phyloP scores from a whole-genome alignment of 2,888 invertebrate genomes.

The Fragum whitleyi region DNA sequence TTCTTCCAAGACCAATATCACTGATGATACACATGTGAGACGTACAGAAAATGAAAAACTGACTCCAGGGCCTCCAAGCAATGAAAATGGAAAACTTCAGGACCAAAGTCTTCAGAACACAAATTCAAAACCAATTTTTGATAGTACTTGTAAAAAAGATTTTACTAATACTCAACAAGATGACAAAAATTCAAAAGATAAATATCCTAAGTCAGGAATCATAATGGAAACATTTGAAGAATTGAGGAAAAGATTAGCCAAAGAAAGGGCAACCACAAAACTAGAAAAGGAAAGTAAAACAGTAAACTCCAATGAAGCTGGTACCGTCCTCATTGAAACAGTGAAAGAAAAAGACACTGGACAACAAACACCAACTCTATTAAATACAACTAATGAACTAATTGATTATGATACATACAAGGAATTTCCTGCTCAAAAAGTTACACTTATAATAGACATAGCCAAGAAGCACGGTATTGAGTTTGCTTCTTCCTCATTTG shows the following conservation, averaged over 20 bases:
- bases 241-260: slow-evolving; percentile 46
- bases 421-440: slow-evolving; percentile 59
- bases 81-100: too few species aligned
- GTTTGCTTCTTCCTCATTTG: slow-evolving; percentile 65
- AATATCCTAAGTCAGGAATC: slow-evolving; percentile 17
- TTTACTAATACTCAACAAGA: background rate
- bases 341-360: background rate
- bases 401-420: slow-evolving; percentile 57
- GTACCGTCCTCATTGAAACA: too few species aligned
- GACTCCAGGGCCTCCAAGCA: too few species aligned
- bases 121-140: background rate
- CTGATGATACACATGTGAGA: background rate
- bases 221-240: slow-evolving; percentile 58
- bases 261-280: slow-evolving; percentile 46
- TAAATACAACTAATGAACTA: background rate
- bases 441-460: slow-evolving; percentile 60
- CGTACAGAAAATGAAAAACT: too few species aligned
- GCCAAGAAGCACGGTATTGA: slow-evolving; percentile 64
- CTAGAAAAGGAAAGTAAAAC: slow-evolving; percentile 35
- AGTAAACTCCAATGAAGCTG: background rate
- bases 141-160: background rate
- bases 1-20: background rate
- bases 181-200: background rate
- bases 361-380: too few species aligned
- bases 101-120: too few species aligned